Conservation (phyloP, 2,113 vertebrate genomes). For the Pterocles orientalis region DNA sequence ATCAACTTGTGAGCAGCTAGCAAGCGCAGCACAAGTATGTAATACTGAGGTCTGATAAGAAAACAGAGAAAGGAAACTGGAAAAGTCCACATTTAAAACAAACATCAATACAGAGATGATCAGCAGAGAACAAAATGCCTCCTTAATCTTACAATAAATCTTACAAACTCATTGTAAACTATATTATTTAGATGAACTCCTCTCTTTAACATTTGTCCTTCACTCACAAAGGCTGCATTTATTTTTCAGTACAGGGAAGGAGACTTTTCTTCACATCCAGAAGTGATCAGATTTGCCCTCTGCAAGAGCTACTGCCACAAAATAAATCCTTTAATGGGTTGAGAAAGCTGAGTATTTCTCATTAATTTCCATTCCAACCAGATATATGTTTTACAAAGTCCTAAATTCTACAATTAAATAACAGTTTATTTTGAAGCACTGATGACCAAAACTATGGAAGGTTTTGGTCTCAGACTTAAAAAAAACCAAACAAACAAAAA, state of each 20-base stretch:
- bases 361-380: not conserved
- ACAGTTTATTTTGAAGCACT: not conserved
- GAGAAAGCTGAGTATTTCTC: not conserved
- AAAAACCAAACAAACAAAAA: no score
- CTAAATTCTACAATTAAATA: not conserved
- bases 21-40: not conserved
- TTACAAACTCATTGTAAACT: not conserved
- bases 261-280: not conserved
- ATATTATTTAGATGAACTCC: not conserved
- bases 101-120: not conserved
- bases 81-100: not conserved
- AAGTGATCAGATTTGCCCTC: not conserved
- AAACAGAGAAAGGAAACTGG: not conserved
- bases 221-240: not conserved
- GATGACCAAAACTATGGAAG: not conserved
- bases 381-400: not conserved
- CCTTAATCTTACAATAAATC: no score
- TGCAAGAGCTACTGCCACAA: not conserved
- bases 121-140: not conserved
- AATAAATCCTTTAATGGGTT: not conserved
- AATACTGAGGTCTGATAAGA: not conserved
- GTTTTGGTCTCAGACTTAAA: not conserved
- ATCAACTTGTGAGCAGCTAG: not conserved
- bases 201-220: not conserved
- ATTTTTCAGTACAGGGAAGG: not conserved